A percentile compares a stretch with the other conserved stretches of the same genome.
Evolutionary conservation across 2,797 vertebrate genomes (phyloP).

Genomic region (Rhinoraja longicauda): DNA sequence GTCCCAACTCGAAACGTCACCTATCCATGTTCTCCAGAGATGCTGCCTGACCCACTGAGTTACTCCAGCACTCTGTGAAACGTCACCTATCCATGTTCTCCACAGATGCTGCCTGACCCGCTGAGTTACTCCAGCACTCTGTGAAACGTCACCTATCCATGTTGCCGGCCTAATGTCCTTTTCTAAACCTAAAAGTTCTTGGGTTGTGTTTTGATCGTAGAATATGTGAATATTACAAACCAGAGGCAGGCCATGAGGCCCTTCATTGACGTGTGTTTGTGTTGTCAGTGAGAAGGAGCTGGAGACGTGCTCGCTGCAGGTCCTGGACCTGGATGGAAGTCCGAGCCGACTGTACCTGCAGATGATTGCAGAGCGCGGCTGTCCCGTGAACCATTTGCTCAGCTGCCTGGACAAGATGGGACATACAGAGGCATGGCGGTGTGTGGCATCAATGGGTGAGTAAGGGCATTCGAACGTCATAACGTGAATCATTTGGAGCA

Average conservation of each 20-base stretch:
- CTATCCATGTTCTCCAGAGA: too few relatives aligned
- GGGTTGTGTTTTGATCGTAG: not conserved
- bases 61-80: too few relatives aligned
- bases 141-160: too few relatives aligned
- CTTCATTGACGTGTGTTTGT: not conserved
- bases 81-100: too few relatives aligned
- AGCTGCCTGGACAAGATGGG: slow-evolving; percentile 66
- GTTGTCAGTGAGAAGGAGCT: slow-evolving; percentile 64
- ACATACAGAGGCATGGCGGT: slow-evolving; percentile 61
- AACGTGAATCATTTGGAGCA: not conserved
- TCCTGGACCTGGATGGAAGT: slow-evolving; percentile 64
- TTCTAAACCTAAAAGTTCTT: not conserved
- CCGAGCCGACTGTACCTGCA: slow-evolving; percentile 62
- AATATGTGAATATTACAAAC: not conserved
- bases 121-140: too few relatives aligned
- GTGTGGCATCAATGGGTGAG: slow-evolving; percentile 57
- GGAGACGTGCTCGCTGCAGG: slow-evolving; percentile 73
- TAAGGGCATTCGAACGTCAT: not conserved
- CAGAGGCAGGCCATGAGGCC: not conserved
- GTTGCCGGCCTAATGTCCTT: not conserved
- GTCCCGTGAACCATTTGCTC: slow-evolving; percentile 62
- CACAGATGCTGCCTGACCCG: too few relatives aligned
- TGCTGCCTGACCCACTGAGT: too few relatives aligned
- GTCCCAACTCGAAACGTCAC: too few relatives aligned
- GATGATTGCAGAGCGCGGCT: slow-evolving; percentile 62